phyloP scores from a whole-genome alignment of 2,888 invertebrate genomes.

The Oeneis ivallda region DNA sequence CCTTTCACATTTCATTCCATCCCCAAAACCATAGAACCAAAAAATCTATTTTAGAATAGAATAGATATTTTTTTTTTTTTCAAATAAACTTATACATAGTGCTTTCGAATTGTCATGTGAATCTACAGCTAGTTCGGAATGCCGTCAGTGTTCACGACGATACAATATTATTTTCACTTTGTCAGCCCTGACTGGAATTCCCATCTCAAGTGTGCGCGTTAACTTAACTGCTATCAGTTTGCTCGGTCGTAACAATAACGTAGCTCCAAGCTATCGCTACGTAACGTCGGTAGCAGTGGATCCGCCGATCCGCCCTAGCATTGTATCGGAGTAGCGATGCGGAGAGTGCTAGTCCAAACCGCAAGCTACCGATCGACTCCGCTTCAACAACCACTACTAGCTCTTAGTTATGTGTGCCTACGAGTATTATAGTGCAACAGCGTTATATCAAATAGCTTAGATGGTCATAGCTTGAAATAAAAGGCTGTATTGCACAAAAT shows the following conservation, averaged over 20 bases:
- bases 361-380: slow-evolving; percentile 28
- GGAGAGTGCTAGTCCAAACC: slow-evolving; percentile 22
- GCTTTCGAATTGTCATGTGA: no score
- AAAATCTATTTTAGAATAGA: no score
- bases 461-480: not conserved
- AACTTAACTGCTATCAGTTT: slow-evolving; percentile 9
- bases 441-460: not conserved
- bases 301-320: slow-evolving; percentile 9
- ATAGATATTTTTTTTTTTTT: no score
- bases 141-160: not conserved
- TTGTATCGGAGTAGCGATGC: slow-evolving; percentile 14
- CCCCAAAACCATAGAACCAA: no score
- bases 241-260: slow-evolving; percentile 17
- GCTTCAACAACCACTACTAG: slow-evolving; percentile 25
- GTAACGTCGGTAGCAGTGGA: slow-evolving; percentile 5
- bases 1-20: no score
- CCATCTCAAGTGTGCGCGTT: not conserved
- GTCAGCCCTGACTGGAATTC: not conserved
- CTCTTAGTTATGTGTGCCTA: slow-evolving; percentile 18
- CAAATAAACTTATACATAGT: no score
- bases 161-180: not conserved
- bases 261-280: slow-evolving; percentile 9
- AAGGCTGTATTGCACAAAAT: no score
- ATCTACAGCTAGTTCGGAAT: no score
- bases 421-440: not conserved